Percentiles rank a stretch among this genome's conserved stretches.
These are phyloP conservation scores for Venturia canescens DNA, from an alignment of 1,140 invertebrate species.

Conservation along the genomic window DNA sequence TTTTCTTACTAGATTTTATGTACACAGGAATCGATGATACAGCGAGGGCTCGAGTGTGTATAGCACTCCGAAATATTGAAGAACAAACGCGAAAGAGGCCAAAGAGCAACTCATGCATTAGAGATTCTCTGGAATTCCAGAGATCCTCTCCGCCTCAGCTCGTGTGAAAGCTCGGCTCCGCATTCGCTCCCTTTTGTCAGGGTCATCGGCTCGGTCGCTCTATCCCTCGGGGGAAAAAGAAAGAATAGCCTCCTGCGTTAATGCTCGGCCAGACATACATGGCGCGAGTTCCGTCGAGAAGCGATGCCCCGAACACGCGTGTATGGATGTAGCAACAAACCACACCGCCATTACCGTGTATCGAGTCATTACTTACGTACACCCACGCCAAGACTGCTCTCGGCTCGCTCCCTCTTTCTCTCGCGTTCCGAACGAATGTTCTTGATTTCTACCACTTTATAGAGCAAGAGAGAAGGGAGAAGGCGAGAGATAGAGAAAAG, in stretches of 20 bases:
- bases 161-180: neutral
- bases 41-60: too few species aligned
- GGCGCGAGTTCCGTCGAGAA: slow-evolving; percentile 41
- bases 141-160: neutral
- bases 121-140: neutral
- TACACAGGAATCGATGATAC: neutral
- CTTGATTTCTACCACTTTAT: slow-evolving; percentile 12
- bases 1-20: too few species aligned
- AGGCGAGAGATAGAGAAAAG: neutral
- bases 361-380: slow-evolving; percentile 66
- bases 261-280: slow-evolving; percentile 29
- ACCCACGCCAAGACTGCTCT: slow-evolving; percentile 28
- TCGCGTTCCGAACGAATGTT: slow-evolving; percentile 8
- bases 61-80: too few species aligned
- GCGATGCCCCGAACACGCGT: slow-evolving; percentile 5
- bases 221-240: slow-evolving; percentile 32
- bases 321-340: neutral
- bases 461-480: neutral
- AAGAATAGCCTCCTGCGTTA: slow-evolving; percentile 52
- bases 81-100: too few species aligned
- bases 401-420: neutral
- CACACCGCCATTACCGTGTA: slow-evolving; percentile 62
- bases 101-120: neutral
- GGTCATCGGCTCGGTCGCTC: slow-evolving; percentile 36
- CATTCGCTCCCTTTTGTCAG: slow-evolving; percentile 6